A percentile compares a stretch with the other conserved stretches of the same genome.
These are phyloP conservation scores for Muscina levida DNA, from an alignment of 2,888 invertebrate species.

Conservation along the genomic window DNA sequence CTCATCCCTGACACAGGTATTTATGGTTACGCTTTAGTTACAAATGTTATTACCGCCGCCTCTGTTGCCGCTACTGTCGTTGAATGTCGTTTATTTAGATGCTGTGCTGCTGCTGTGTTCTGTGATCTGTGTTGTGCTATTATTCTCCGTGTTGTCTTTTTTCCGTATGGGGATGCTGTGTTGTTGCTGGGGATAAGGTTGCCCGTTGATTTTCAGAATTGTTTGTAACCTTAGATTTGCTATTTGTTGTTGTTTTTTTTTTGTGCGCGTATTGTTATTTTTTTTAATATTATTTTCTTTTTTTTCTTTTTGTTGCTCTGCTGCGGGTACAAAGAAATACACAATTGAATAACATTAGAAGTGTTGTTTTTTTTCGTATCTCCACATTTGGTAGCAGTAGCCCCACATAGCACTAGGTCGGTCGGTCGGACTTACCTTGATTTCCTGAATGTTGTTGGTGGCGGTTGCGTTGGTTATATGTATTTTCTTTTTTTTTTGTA, in stretches of 20 bases:
- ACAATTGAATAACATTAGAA: too few relatives aligned
- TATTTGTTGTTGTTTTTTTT: slow-evolving; percentile 37
- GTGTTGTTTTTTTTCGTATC: slow-evolving; percentile 4
- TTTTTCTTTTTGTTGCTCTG: slow-evolving; percentile 3
- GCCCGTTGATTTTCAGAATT: slow-evolving; percentile 36
- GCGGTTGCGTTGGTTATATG: not conserved
- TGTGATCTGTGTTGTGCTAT: not conserved
- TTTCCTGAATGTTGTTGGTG: not conserved
- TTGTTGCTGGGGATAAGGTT: slow-evolving; percentile 44
- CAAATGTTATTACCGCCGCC: slow-evolving; percentile 1
- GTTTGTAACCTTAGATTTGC: slow-evolving; percentile 57
- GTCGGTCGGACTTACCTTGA: slow-evolving; percentile 14
- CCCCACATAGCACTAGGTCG: not conserved
- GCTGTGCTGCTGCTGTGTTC: too few relatives aligned
- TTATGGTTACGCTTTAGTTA: slow-evolving; percentile 28
- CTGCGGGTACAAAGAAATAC: too few relatives aligned
- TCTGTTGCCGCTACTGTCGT: not conserved
- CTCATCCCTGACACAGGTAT: not conserved
- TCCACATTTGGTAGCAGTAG: not conserved
- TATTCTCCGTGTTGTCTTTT: not conserved
- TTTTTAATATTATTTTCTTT: slow-evolving; percentile 15
- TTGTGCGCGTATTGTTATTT: slow-evolving; percentile 49
- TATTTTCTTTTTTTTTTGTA: slow-evolving; percentile 50
- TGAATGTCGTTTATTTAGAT: slow-evolving; percentile 37
- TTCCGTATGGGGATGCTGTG: slow-evolving; percentile 25